phyloP scores from a whole-genome alignment of 2,888 invertebrate species.

The Erynnis tages region DNA sequence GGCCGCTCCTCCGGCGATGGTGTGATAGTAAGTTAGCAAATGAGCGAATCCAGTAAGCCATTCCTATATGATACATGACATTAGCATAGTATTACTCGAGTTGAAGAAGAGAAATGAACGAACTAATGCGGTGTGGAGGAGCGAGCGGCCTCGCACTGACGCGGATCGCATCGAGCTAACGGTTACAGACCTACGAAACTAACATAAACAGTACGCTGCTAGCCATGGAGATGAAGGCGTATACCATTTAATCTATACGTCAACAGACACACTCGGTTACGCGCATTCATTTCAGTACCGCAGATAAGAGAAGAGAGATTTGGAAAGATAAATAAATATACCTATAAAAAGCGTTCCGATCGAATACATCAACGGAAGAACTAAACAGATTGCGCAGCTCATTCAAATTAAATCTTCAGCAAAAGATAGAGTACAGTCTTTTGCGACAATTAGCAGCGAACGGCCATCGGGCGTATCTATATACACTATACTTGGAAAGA shows the following conservation, averaged over 20 bases:
- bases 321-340: constrained; percentile 79
- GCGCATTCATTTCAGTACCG: constrained; percentile 78
- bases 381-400: constrained; percentile 81
- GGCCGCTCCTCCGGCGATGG: constrained; percentile 46
- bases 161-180: constrained; percentile 74
- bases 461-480: constrained; percentile 81
- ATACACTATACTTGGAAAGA: constrained; percentile 75
- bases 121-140: constrained; percentile 71
- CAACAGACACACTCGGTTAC: constrained; percentile 72
- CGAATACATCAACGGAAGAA: constrained; percentile 74
- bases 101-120: constrained; percentile 67
- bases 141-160: constrained; percentile 64
- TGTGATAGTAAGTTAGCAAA: constrained; percentile 66
- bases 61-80: constrained; percentile 77
- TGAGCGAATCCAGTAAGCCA: constrained; percentile 76
- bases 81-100: constrained; percentile 67
- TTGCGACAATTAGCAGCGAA: constrained; percentile 81
- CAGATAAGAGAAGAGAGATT: constrained; percentile 76
- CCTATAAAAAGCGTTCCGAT: constrained; percentile 80
- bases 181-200: constrained; percentile 71
- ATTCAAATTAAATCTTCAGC: constrained; percentile 80
- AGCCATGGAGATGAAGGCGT: constrained; percentile 78
- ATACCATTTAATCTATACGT: constrained; percentile 74
- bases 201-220: constrained; percentile 76
- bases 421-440: constrained; percentile 79